A percentile compares a stretch with the other conserved stretches of the same genome.
phyloP scores from a whole-genome alignment of 2,113 vertebrate species.

The Albula goreensis region DNA sequence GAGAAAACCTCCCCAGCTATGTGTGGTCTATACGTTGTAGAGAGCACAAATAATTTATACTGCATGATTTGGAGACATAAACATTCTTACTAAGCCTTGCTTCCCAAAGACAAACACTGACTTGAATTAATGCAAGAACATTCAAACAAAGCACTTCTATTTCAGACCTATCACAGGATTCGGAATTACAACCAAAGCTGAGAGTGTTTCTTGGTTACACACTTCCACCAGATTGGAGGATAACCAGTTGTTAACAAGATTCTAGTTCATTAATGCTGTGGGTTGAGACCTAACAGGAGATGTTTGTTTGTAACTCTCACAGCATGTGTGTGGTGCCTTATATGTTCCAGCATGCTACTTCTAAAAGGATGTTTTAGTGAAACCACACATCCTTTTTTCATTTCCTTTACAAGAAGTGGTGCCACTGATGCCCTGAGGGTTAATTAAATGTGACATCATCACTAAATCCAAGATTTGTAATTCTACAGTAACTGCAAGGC shows the following conservation, averaged over 20 bases:
- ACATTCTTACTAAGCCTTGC: background rate
- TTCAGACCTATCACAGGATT: background rate
- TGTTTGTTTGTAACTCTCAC: background rate
- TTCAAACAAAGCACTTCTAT: background rate
- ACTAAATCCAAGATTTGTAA: no score
- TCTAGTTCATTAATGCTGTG: background rate
- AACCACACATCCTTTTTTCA: background rate
- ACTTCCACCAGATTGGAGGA: background rate
- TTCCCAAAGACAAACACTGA: background rate
- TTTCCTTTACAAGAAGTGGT: background rate
- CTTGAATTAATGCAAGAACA: background rate
- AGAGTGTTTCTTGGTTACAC: background rate
- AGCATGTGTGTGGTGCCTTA: background rate
- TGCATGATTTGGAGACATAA: slow-evolving; percentile 21
- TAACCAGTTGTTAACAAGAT: background rate
- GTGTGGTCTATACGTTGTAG: slow-evolving; percentile 22
- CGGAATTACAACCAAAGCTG: background rate
- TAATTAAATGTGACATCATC: background rate
- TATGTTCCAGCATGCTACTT: background rate
- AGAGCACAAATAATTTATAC: background rate
- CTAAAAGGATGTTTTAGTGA: background rate
- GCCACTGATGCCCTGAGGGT: background rate
- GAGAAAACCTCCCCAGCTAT: background rate
- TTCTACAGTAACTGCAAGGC: background rate
- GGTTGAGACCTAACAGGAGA: background rate